These are phyloP conservation scores for Rosalia funebris DNA, from an alignment of 2,888 invertebrate genomes.

Conservation along the genomic window DNA sequence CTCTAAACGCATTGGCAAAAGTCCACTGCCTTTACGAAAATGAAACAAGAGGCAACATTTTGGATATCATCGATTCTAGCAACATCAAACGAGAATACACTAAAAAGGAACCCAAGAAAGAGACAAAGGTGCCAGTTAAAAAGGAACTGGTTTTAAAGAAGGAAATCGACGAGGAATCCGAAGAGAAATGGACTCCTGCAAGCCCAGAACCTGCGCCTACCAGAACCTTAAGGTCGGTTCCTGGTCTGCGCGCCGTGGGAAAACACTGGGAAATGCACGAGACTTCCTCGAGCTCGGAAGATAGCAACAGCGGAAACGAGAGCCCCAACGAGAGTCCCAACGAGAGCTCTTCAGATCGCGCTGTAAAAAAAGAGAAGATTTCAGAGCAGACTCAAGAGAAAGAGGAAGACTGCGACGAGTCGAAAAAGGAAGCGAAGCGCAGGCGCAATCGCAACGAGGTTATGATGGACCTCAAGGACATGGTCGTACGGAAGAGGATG, in stretches of 20 bases:
- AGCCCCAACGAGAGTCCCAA: conserved; percentile 28
- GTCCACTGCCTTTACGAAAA: conserved; percentile 92
- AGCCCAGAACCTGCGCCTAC: conserved; percentile 54
- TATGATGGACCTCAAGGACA: conserved; percentile 84
- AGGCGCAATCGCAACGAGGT: conserved; percentile 71
- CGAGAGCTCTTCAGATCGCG: conserved; percentile 8
- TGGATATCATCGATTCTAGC: conserved; percentile 57
- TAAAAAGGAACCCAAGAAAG: conserved; percentile 28
- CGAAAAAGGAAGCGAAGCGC: conserved; percentile 63
- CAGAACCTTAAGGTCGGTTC: conserved; percentile 75
- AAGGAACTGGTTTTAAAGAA: conserved; percentile 23
- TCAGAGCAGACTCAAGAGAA: conserved; percentile 62
- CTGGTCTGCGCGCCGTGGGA: conserved; percentile 79
- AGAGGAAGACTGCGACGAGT: conserved; percentile 49
- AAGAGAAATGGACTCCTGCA: conserved; percentile 34
- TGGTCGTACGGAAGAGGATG: conserved; percentile 90
- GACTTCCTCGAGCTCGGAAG: conserved; percentile 70
- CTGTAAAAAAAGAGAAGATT: conserved; percentile 62
- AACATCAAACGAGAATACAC: conserved; percentile 20
- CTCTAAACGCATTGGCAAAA: conserved; percentile 88
- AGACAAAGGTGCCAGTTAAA: conserved; percentile 30
- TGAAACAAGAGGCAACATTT: conserved; percentile 79
- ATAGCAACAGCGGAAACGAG: conserved; percentile 52
- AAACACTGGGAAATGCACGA: conserved; percentile 88
- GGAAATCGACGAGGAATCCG: conserved; percentile 38